Percentiles rank a stretch among this genome's conserved stretches.
Evolutionary conservation across 1,140 invertebrate genomes (phyloP).

Genomic region (Achatina immaculata): DNA sequence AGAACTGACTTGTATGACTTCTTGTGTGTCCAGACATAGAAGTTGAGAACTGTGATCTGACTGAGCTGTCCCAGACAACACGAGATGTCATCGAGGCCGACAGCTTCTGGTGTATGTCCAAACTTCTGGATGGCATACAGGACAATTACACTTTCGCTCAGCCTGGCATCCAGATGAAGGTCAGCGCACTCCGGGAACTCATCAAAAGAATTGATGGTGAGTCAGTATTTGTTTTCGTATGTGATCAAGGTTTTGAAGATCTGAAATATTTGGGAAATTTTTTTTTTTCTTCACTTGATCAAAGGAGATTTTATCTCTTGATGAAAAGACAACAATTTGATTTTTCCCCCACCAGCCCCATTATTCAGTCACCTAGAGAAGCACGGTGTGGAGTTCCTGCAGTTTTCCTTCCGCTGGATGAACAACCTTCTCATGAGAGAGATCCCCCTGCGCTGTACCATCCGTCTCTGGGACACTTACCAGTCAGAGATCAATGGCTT

Average conservation of each 20-base stretch:
- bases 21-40: slow-evolving; percentile 77
- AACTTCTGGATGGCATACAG: slow-evolving; percentile 98
- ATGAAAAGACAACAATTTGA: not conserved
- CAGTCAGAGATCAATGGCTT: slow-evolving; percentile 93
- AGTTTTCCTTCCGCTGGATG: slow-evolving; percentile 99
- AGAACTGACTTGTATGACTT: not conserved
- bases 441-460: slow-evolving; percentile 95
- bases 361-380: slow-evolving; percentile 93
- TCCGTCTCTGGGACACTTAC: slow-evolving; percentile 99
- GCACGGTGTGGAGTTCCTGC: slow-evolving; percentile 97
- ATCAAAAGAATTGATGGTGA: slow-evolving; percentile 94
- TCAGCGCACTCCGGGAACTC: slow-evolving; percentile 88
- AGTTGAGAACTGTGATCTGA: slow-evolving; percentile 90
- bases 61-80: slow-evolving; percentile 81
- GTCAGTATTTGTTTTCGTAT: slow-evolving; percentile 44
- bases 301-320: too few species aligned
- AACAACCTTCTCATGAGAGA: slow-evolving; percentile 98
- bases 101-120: slow-evolving; percentile 98
- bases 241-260: too few species aligned
- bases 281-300: slow-evolving; percentile 4
- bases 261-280: not conserved
- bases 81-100: slow-evolving; percentile 95
- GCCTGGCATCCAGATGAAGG: slow-evolving; percentile 97
- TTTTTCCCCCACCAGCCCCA: slow-evolving; percentile 74
- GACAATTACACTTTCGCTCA: slow-evolving; percentile 99